A percentile compares a stretch with the other conserved stretches of the same genome.
phyloP scores from a whole-genome alignment of 2,888 invertebrate species.

The Anodontia alba region DNA sequence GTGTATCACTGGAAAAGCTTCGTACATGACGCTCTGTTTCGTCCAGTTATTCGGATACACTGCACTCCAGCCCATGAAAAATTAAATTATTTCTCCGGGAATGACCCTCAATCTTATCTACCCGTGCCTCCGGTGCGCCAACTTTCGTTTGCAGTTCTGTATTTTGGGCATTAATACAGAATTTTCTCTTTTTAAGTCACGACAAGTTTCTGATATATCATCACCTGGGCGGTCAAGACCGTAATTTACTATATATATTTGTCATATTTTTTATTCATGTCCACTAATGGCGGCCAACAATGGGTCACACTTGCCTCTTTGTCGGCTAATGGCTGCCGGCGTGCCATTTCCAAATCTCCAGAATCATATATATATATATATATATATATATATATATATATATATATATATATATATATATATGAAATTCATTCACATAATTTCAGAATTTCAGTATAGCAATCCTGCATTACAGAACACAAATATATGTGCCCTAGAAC shows the following conservation, averaged over 20 bases:
- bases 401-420: too few relatives aligned
- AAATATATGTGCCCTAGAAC: too few relatives aligned
- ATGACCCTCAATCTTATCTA: neutral
- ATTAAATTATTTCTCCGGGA: neutral
- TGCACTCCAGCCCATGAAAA: neutral
- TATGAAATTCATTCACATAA: too few relatives aligned
- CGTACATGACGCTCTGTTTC: neutral
- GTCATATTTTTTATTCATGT: neutral
- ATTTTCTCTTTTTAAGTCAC: neutral
- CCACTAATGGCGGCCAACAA: neutral
- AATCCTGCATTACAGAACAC: too few relatives aligned
- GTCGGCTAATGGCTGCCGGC: neutral
- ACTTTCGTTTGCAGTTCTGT: neutral
- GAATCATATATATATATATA: too few relatives aligned
- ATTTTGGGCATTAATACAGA: neutral
- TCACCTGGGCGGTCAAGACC: neutral
- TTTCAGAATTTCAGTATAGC: too few relatives aligned
- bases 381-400: too few relatives aligned
- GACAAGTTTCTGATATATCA: neutral
- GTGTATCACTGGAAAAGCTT: neutral
- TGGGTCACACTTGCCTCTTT: neutral
- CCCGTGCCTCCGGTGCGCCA: neutral
- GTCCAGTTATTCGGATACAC: neutral
- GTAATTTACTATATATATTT: neutral
- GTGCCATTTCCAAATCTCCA: neutral